Percentiles rank a stretch among this genome's conserved stretches.
Conservation (phyloP, 2,888 invertebrate genomes). For the Yponomeuta malinellus region DNA sequence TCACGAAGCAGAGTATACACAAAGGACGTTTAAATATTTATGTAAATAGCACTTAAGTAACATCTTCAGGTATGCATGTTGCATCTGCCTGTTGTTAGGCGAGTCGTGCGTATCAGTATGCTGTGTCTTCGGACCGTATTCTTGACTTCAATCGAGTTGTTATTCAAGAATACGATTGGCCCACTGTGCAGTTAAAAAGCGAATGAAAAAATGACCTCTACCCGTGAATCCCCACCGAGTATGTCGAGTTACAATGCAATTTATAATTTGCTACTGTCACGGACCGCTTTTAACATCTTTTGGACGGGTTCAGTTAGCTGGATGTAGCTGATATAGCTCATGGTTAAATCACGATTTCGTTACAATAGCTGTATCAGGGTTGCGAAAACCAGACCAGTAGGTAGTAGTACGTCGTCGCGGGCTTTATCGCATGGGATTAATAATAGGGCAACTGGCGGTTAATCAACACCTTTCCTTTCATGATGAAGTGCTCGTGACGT, state of each 20-base stretch:
- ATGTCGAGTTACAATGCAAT: neutral
- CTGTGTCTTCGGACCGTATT: neutral
- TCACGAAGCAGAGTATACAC: neutral
- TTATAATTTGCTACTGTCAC: neutral
- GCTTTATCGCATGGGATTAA: neutral
- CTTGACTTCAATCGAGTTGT: neutral
- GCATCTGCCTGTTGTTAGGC: conserved; percentile 8
- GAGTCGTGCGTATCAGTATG: neutral
- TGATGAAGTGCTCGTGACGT: conserved; percentile 2
- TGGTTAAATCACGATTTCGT: neutral
- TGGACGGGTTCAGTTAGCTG: neutral
- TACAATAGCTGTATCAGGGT: neutral
- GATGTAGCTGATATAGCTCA: neutral
- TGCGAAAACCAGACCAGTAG: neutral
- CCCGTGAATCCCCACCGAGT: neutral
- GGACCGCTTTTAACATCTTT: conserved; percentile 1
- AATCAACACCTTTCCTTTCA: neutral
- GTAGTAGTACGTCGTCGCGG: neutral
- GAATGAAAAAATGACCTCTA: neutral
- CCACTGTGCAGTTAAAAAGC: neutral
- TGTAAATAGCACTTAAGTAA: neutral
- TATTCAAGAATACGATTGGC: neutral
- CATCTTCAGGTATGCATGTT: conserved; percentile 7
- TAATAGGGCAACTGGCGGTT: neutral
- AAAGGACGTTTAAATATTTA: conserved; percentile 11